Evolutionary conservation across 2,888 invertebrate species (phyloP), one percentile per base, ranked within the genome.

Genomic region (Bimastos eiseni): DNA sequence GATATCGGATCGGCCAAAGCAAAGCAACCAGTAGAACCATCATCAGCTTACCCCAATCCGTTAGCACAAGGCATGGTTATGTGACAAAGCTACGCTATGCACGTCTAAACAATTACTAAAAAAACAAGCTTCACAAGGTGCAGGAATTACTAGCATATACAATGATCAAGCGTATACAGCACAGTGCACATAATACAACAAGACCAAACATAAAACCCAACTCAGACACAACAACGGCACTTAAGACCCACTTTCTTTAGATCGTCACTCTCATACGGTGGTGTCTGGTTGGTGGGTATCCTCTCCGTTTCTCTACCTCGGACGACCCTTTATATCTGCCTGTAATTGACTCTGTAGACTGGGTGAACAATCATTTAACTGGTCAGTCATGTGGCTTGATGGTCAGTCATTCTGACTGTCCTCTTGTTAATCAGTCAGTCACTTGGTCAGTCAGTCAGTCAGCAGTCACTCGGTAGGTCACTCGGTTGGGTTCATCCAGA

Each of bases 121-220:
- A 38, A 70, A 70, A 70, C 70, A 70, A 70, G 70, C 70, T 2
- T 70, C 70, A 70, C 70, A 70, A 70, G n/a, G 70, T 70, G 70
- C 70, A 70, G 70, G 70, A 70, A 70, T 70, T 70, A 70, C 70
- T 70, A 70, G 70, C 70, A 70, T n/a, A 70, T 70, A n/a, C n/a
- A 70, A 70, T 49, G n/a, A 70, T 70, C 70, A 70, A 70, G 70
- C 70, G 30, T 70, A n/a, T 70, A 70, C 70, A 70, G 70, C n/a
- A 49, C 49, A 70, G n/a, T 8, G 70, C 70, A 70, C 70, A n/a
- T 70, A n/a, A n/a, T n/a, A n/a, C n/a, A n/a, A 70, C 70, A 70
- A 8, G 70, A 70, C n/a, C 70, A 70, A 49, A 70, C n/a, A 17
- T 8, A 70, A 70, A 70, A 30, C n/a, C n/a, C 70, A 70, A 70